Base-by-base conservation (phyloP, 2,113 vertebrate genomes). In the Chlorocebus sabaeus region DNA sequence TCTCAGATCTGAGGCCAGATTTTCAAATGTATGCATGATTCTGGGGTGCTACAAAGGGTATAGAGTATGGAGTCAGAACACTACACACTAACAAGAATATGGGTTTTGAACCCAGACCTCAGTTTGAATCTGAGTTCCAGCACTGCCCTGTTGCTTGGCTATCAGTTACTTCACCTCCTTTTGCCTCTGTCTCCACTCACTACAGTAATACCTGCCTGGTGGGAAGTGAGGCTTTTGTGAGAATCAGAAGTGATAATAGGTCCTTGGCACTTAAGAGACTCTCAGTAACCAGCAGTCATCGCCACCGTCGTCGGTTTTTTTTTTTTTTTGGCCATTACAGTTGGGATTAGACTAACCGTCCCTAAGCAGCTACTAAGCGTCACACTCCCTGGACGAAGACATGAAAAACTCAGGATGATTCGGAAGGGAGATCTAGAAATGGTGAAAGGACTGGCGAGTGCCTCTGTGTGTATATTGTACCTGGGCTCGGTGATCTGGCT, bases 31-130 rank as follows among this genome's bases (percentile, higher is more conserved):
- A 3, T 32, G 0, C 70, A 6, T 9, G 22, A 40, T 73, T 32
- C 72, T 55, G 25, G 76, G 22, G 50, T 4, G 14, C 12, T 17
- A 0, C 2, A 11, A 40, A 9, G 3, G 1, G 17, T 18, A 8
- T 3, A 1, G n/a, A 8, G 1, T 10, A 9, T 83, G 38, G 55
- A 48, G 2, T 45, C 35, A 17, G 50, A 16, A 35, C 18, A 0
- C 38, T 1, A 5, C 0, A 38, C 61, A 14, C 0, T 2, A 79
- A 22, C 2, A 10, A 32, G 72, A n/a, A n/a, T 0, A 0, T 1
- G 23, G 75, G 30, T 32, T 94, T 50, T 20, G 12, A 59, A 40
- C 43, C 10, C 0, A 67, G 57, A 55, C 3, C 50, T 27, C 32
- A 3, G 6, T 22, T 30, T 5, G 45, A 22, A 83, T 10, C 80